These are phyloP conservation scores for Oxycera nigricornis DNA, from an alignment of 2,888 invertebrate species.

Conservation along the genomic window DNA sequence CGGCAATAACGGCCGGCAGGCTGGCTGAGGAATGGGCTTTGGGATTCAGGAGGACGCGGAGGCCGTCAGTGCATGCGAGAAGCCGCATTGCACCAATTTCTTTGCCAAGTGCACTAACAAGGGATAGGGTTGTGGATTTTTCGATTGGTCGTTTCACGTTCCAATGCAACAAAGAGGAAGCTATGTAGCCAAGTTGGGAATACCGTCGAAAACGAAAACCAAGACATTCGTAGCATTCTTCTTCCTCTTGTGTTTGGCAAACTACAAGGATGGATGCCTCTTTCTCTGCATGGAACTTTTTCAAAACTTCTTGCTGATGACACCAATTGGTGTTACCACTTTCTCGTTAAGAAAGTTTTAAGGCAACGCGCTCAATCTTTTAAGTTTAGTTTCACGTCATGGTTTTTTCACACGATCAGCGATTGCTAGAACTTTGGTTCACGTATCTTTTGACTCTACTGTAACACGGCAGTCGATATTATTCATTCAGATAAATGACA, in stretches of 20 bases:
- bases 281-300: not conserved
- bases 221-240: constrained; percentile 21
- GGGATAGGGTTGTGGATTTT: not conserved
- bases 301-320: constrained; percentile 10
- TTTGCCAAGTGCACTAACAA: constrained; percentile 42
- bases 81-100: constrained; percentile 46
- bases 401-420: not conserved
- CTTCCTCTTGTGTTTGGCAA: constrained; percentile 36
- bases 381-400: not conserved
- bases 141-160: constrained; percentile 34
- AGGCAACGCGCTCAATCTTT: not conserved
- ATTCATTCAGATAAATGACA: not conserved
- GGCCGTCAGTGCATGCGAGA: constrained; percentile 22
- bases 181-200: not conserved
- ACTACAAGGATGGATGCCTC: constrained; percentile 10
- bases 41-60: no score
- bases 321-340: not conserved
- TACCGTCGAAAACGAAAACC: not conserved
- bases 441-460: not conserved
- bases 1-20: not conserved
- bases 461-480: no score
- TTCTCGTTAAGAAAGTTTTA: not conserved
- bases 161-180: constrained; percentile 31
- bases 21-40: not conserved
- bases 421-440: not conserved